Evolutionary conservation across 2,113 vertebrate species (phyloP).

Genomic region (Clinocottus analis): DNA sequence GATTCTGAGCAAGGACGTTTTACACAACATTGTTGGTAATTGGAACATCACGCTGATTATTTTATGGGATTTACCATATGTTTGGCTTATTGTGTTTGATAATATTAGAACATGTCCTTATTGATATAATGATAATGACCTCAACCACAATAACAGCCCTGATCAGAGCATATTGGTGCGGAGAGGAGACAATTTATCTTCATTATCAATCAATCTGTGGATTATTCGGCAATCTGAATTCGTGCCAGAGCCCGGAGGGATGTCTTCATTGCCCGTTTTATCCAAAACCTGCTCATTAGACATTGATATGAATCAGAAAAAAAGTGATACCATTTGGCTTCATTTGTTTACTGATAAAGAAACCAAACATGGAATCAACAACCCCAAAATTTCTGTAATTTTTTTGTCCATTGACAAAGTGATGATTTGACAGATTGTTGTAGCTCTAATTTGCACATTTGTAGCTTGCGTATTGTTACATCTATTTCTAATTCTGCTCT

Average conservation of each 20-base stretch:
- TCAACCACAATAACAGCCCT: background rate
- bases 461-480: background rate
- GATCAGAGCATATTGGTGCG: background rate
- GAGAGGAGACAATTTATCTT: background rate
- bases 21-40: background rate
- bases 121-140: background rate
- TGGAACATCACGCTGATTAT: background rate
- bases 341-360: background rate
- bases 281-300: background rate
- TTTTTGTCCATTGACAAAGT: background rate
- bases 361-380: background rate
- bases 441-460: background rate
- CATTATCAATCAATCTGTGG: background rate
- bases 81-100: background rate
- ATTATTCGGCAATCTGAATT: background rate
- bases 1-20: background rate
- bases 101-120: background rate
- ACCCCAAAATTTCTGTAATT: background rate
- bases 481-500: conserved; percentile 31
- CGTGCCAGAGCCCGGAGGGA: background rate
- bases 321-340: background rate
- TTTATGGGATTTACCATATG: background rate
- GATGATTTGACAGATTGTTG: background rate
- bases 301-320: background rate
- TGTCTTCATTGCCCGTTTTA: background rate